Conservation (phyloP, 2,113 vertebrate genomes). For the Panthera uncia region DNA sequence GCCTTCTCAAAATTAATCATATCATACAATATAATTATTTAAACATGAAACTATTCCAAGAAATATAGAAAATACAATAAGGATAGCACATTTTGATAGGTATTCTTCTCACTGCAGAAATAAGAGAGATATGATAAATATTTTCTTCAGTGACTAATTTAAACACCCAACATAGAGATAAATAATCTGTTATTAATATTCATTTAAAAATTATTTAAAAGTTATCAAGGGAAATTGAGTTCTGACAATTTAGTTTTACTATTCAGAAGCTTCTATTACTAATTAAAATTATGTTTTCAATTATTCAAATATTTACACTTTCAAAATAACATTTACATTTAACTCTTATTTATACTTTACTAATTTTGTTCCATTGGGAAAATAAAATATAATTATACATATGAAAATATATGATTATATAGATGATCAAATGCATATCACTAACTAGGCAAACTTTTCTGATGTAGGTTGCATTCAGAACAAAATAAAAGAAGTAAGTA, state of each 20-base stretch:
- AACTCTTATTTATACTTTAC: not conserved
- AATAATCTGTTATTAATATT: not conserved
- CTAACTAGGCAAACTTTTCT: not conserved
- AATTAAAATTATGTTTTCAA: not conserved
- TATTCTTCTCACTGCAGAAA: not conserved
- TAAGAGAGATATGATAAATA: not conserved
- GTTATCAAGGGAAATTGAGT: not conserved
- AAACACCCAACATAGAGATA: not conserved
- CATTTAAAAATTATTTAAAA: not conserved
- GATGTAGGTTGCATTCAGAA: not conserved
- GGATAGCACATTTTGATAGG: not conserved
- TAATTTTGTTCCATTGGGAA: not conserved
- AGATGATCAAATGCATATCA: not conserved
- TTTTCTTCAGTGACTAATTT: not conserved
- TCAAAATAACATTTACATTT: not conserved
- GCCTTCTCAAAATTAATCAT: not conserved
- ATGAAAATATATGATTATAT: not conserved
- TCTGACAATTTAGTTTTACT: not conserved
- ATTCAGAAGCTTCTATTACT: not conserved
- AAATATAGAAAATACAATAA: not conserved
- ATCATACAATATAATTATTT: not conserved
- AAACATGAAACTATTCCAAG: not conserved
- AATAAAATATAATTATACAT: not conserved
- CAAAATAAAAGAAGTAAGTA: not conserved
- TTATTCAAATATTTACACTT: not conserved